Conservation (phyloP, 1,140 invertebrate species). For the Armadillidium nasatum region DNA sequence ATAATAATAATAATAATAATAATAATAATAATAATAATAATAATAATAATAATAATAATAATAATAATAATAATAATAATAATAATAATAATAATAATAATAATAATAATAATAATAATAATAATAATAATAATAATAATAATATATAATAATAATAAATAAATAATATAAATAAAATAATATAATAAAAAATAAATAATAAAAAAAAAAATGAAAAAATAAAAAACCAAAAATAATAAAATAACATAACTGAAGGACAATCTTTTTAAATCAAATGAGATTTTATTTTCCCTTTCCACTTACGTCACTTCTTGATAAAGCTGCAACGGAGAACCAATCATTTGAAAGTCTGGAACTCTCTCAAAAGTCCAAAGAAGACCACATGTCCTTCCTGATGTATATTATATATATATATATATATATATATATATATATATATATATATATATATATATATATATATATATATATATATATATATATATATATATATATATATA, state of each 20-base stretch:
- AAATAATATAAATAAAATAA: not conserved
- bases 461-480: slow-evolving; percentile 6
- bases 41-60: too few relatives aligned
- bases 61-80: too few relatives aligned
- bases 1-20: too few relatives aligned
- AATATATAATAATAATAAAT: not conserved
- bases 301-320: not conserved
- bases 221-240: not conserved
- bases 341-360: slow-evolving; percentile 24
- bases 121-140: not conserved
- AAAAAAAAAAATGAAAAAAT: not conserved
- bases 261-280: too few relatives aligned
- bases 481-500: too few relatives aligned
- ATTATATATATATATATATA: too few relatives aligned
- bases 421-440: slow-evolving; percentile 8
- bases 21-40: too few relatives aligned
- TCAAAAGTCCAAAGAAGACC: slow-evolving; percentile 28
- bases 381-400: slow-evolving; percentile 13
- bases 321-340: slow-evolving; percentile 16
- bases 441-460: slow-evolving; percentile 17
- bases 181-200: not conserved
- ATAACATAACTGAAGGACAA: too few relatives aligned
- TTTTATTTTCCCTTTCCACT: not conserved
- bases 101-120: not conserved
- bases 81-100: too few relatives aligned